Percentiles rank a stretch among this genome's conserved stretches.
Evolutionary conservation across 2,888 invertebrate species (phyloP).

Genomic region (Latrodectus elegans): DNA sequence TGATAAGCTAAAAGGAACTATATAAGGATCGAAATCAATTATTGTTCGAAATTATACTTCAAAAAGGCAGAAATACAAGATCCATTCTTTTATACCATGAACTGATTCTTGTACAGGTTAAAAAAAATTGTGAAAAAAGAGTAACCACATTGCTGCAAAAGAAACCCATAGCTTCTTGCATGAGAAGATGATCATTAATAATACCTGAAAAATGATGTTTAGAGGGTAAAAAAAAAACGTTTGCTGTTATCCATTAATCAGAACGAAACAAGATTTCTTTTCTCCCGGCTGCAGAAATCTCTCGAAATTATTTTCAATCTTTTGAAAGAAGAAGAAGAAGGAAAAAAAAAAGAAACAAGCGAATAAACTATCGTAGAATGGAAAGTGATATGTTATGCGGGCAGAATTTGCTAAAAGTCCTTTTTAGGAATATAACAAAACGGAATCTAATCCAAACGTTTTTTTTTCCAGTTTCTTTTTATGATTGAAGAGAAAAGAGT

Average conservation of each 20-base stretch:
- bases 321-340: not conserved
- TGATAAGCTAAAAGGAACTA: too few relatives aligned
- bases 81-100: too few relatives aligned
- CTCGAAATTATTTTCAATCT: conserved; percentile 5
- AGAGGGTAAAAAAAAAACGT: not conserved
- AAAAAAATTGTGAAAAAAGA: not conserved
- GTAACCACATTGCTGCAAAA: not conserved
- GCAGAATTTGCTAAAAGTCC: conserved; percentile 5
- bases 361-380: not conserved
- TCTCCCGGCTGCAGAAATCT: not conserved
- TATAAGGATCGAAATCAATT: too few relatives aligned
- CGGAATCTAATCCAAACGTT: not conserved
- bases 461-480: not conserved
- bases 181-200: not conserved
- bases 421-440: not conserved
- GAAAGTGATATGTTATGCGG: conserved; percentile 2
- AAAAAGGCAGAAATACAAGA: too few relatives aligned
- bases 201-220: not conserved
- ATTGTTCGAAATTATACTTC: too few relatives aligned
- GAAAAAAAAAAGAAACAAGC: not conserved
- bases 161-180: not conserved
- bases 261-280: not conserved
- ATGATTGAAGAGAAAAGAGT: not conserved
- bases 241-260: conserved; percentile 2
- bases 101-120: too few relatives aligned